Conservation (phyloP, 2,797 vertebrate genomes). For the Orestias chungarensis region DNA sequence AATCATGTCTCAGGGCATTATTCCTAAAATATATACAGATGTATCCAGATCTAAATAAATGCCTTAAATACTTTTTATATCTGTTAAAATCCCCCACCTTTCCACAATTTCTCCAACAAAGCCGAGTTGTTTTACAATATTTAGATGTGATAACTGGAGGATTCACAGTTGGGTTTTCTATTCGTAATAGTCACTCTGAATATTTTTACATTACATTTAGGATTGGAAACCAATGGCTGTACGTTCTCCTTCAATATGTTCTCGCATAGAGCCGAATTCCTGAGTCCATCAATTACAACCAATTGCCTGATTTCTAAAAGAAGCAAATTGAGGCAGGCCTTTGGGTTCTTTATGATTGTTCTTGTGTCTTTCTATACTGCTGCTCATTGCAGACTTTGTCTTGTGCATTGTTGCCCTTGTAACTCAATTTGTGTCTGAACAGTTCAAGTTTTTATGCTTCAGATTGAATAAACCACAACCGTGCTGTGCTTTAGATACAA, state of each 20-base stretch:
- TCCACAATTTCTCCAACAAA: no score
- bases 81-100: no score
- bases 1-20: no score
- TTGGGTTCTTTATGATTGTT: neutral
- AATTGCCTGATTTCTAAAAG: no score
- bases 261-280: neutral
- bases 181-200: neutral
- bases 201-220: neutral
- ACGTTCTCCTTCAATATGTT: neutral
- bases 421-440: neutral
- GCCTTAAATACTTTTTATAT: no score
- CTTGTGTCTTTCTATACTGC: neutral
- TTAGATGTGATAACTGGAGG: no score
- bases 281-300: neutral
- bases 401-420: neutral
- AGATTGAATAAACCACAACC: slow-evolving; percentile 34
- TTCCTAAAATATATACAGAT: no score
- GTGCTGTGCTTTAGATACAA: slow-evolving; percentile 4
- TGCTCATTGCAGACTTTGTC: neutral
- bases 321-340: neutral
- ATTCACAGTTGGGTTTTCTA: no score
- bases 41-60: no score
- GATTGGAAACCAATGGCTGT: neutral
- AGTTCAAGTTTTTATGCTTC: slow-evolving; percentile 5
- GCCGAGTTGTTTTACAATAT: no score